A percentile compares a stretch with the other conserved stretches of the same genome.
Conservation (phyloP, 30 jellyfish, hydroid and myxozoan species). For the Pelagia noctiluca region DNA sequence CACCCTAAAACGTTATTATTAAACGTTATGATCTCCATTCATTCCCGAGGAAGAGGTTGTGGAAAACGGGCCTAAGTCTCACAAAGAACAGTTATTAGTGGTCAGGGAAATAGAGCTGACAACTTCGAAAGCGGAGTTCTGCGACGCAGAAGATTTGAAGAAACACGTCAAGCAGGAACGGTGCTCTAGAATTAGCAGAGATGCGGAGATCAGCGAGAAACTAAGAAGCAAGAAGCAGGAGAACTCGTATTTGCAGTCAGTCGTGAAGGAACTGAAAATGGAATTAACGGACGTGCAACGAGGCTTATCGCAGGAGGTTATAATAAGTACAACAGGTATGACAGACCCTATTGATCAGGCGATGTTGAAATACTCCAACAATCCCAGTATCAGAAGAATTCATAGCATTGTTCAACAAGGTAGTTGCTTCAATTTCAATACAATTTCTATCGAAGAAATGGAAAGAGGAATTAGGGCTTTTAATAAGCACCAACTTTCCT, state of each 20-base stretch:
- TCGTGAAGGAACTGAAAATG: slow-evolving; percentile 79
- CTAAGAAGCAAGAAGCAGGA: slow-evolving; percentile 80
- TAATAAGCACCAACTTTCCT: too few relatives aligned
- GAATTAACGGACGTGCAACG: slow-evolving; percentile 82
- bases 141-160: slow-evolving; percentile 56
- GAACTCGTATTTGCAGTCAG: slow-evolving; percentile 74
- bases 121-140: slow-evolving; percentile 69
- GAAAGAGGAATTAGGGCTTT: too few relatives aligned
- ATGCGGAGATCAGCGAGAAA: slow-evolving; percentile 18
- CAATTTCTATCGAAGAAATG: too few relatives aligned
- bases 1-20: too few relatives aligned
- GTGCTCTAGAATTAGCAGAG: neutral
- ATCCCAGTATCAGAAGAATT: slow-evolving; percentile 44
- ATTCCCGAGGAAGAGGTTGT: slow-evolving; percentile 47
- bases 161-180: slow-evolving; percentile 5
- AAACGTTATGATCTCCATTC: too few relatives aligned
- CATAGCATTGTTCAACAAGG: slow-evolving; percentile 40
- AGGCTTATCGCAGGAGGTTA: slow-evolving; percentile 50
- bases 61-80: neutral
- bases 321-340: too few relatives aligned
- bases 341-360: too few relatives aligned
- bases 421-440: neutral
- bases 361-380: too few relatives aligned
- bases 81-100: slow-evolving; percentile 67
- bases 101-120: slow-evolving; percentile 77